phyloP scores from a whole-genome alignment of 2,888 invertebrate species.

The Tubulanus polymorphus region DNA sequence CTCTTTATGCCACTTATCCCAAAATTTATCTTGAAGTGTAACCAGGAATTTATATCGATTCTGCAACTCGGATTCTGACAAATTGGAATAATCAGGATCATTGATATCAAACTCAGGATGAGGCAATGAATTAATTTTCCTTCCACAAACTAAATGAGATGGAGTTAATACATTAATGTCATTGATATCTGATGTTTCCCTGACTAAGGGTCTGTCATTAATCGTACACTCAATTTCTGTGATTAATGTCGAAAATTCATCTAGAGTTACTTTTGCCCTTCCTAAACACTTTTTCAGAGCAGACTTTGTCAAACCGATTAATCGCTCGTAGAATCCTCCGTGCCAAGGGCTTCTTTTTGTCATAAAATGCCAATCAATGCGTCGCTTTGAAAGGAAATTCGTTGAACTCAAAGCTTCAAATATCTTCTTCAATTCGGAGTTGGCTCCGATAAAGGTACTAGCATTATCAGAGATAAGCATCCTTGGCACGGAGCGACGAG shows the following conservation, averaged over 20 bases:
- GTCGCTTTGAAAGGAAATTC: conserved; percentile 6
- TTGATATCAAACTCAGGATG: no score
- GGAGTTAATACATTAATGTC: no score
- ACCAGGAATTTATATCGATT: no score
- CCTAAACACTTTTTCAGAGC: conserved; percentile 5
- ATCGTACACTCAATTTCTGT: neutral
- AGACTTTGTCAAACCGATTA: conserved; percentile 14
- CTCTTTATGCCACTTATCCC: no score
- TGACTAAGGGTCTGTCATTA: neutral
- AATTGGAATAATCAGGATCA: no score
- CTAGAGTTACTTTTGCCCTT: neutral
- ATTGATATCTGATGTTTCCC: no score
- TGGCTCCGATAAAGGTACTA: conserved; percentile 19
- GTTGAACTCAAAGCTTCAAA: conserved; percentile 8
- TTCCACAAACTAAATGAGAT: no score
- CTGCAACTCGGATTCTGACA: no score
- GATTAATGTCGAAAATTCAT: neutral
- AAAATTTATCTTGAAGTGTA: no score
- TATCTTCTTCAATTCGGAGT: conserved; percentile 12
- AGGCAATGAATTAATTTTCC: no score
- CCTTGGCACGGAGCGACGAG: conserved; percentile 15
- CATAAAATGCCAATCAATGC: conserved; percentile 16
- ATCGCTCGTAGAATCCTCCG: conserved; percentile 14
- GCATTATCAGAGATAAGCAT: conserved; percentile 18
- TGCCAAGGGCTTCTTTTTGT: conserved; percentile 12